Evolutionary conservation across 2,797 vertebrate genomes (phyloP).

Genomic region (Tenualosa ilisha): DNA sequence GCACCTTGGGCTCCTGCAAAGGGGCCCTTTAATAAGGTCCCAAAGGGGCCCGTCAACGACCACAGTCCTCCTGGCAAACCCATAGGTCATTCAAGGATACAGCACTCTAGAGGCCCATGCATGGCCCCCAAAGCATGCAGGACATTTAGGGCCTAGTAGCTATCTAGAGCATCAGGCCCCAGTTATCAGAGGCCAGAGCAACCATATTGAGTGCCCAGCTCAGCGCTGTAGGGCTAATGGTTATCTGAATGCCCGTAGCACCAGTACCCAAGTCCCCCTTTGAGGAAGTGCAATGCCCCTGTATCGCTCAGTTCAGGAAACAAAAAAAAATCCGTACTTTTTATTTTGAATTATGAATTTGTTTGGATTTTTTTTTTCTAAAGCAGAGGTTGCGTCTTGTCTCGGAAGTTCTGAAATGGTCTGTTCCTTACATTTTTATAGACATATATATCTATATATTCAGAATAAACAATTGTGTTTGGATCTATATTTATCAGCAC

Average conservation of each 20-base stretch:
- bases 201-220: not conserved
- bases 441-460: slow-evolving; percentile 59
- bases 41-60: not conserved
- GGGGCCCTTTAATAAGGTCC: not conserved
- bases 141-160: not conserved
- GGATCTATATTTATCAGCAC: slow-evolving; percentile 79
- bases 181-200: not conserved
- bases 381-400: slow-evolving; percentile 58
- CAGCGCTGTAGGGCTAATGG: slow-evolving; percentile 18
- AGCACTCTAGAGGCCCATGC: not conserved
- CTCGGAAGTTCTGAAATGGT: slow-evolving; percentile 56
- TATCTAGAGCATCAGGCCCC: not conserved
- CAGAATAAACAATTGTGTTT: slow-evolving; percentile 62
- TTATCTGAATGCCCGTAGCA: slow-evolving; percentile 26
- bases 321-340: not conserved
- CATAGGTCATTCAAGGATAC: not conserved
- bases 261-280: slow-evolving; percentile 53
- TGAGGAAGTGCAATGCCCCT: slow-evolving; percentile 68
- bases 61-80: not conserved
- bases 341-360: slow-evolving; percentile 17
- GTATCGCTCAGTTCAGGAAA: slow-evolving; percentile 44
- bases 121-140: not conserved
- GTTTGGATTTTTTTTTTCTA: slow-evolving; percentile 47
- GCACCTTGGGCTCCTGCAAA: not conserved
- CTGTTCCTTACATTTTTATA: slow-evolving; percentile 57